Conservation (phyloP, 1,140 invertebrate genomes). For the Psilanteris sp. region DNA sequence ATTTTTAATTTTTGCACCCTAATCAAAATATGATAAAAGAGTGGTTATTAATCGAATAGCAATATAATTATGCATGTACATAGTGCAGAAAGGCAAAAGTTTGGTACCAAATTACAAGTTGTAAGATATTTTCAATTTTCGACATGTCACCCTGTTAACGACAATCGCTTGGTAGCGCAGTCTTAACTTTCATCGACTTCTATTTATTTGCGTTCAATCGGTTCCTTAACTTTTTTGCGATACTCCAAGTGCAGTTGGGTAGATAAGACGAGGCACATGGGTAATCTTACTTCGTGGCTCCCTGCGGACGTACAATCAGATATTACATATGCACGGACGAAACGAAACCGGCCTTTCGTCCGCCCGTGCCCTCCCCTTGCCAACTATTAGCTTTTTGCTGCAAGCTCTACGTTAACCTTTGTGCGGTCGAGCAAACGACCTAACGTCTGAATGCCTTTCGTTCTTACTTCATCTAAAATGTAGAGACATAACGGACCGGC, state of each 20-base stretch:
- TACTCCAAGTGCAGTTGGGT: conserved; percentile 20
- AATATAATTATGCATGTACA: too few relatives aligned
- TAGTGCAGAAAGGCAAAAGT: too few relatives aligned
- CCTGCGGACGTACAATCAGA: conserved; percentile 57
- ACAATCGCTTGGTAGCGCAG: conserved; percentile 7
- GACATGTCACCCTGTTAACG: conserved; percentile 37
- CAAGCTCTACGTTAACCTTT: conserved; percentile 32
- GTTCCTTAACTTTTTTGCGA: conserved; percentile 38
- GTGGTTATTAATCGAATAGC: too few relatives aligned
- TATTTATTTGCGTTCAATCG: conserved; percentile 45
- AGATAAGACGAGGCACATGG: conserved; percentile 45
- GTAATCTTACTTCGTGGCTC: conserved; percentile 65
- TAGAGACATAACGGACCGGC: conserved; percentile 19
- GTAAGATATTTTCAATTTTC: conserved; percentile 42
- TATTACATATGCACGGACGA: conserved; percentile 55
- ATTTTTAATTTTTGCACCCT: too few relatives aligned
- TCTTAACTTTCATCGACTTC: conserved; percentile 25
- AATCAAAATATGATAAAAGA: too few relatives aligned
- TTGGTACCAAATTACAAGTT: too few relatives aligned
- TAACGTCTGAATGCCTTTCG: conserved; percentile 22
- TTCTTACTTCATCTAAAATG: neutral
- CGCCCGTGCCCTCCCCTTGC: neutral
- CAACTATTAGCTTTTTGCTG: conserved; percentile 2
- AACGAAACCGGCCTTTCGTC: conserved; percentile 40
- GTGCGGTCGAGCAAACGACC: conserved; percentile 16